These are phyloP conservation scores for Myopa tessellatipennis DNA, from an alignment of 2,888 invertebrate genomes.

Conservation along the genomic window DNA sequence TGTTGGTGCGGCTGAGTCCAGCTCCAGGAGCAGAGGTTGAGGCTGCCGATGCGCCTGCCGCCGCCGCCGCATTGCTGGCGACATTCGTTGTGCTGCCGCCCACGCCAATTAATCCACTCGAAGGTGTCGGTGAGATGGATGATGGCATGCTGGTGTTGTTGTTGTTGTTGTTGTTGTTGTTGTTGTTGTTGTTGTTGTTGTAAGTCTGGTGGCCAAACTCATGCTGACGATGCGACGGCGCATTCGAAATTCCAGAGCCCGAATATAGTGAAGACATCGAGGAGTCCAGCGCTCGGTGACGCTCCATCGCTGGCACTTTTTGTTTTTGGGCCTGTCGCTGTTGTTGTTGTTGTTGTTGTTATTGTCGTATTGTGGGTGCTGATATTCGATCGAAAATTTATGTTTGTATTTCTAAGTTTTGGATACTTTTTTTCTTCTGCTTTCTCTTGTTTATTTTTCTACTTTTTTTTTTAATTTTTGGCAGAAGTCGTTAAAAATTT, in stretches of 20 bases:
- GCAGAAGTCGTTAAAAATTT: slow-evolving; percentile 48
- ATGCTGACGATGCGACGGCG: slow-evolving; percentile 51
- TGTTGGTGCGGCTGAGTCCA: slow-evolving; percentile 18
- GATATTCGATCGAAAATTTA: not conserved
- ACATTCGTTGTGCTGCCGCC: slow-evolving; percentile 37
- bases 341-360: slow-evolving; percentile 39
- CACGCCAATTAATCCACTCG: slow-evolving; percentile 49
- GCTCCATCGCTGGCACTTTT: slow-evolving; percentile 52
- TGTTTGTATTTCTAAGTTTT: slow-evolving; percentile 26
- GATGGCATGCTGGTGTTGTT: slow-evolving; percentile 61
- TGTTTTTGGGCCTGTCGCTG: slow-evolving; percentile 33
- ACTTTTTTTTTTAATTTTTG: slow-evolving; percentile 47
- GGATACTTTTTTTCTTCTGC: slow-evolving; percentile 44
- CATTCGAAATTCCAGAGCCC: slow-evolving; percentile 57
- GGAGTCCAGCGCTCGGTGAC: slow-evolving; percentile 64
- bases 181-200: slow-evolving; percentile 49
- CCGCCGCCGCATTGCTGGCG: not conserved
- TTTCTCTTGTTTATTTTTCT: slow-evolving; percentile 41
- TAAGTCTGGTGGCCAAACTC: slow-evolving; percentile 52
- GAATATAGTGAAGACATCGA: slow-evolving; percentile 66
- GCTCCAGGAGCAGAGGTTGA: slow-evolving; percentile 7
- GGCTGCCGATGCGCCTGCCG: slow-evolving; percentile 10
- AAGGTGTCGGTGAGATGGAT: slow-evolving; percentile 60
- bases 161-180: slow-evolving; percentile 47
- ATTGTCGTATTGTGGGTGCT: slow-evolving; percentile 2